Base-by-base conservation (phyloP, 2,113 vertebrate genomes). In the Paraplagusia blochii region DNA sequence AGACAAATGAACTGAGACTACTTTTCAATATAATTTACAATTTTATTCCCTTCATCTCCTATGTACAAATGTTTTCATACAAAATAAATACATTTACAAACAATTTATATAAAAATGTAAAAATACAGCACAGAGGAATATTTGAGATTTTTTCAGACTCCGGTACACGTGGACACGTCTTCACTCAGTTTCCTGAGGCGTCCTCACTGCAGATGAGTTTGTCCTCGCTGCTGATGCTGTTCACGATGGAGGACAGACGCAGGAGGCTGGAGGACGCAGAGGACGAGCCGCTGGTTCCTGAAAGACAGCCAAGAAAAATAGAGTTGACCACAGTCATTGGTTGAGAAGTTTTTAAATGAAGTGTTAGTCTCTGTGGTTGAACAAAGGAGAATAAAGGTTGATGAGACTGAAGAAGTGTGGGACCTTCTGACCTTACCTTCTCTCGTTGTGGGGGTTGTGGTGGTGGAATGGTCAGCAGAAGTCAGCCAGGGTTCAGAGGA, bases 171-270 rank as follows among this genome's bases (percentile, higher is more conserved):
- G 22, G 36, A 38, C 8, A 38, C 2, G 38, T 40, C 36, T 38
- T 2, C 36, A 38, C 48, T 81, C 44, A 89, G 69, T 90, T 88
- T 61, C 82, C 81, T 2, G 62, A 53, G 51, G 48, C 64, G 18
- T 76, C 82, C 34, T 81, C 78, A 9, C 47, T 44, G 68, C 68
- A 66, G 45, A 17, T 69, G 12, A 58, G 50, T 55, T 92, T 95
- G 16, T 97, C 93, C 33, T 94, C 92, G 0, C 85, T 95, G 66
- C 93, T 93, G 85, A 99, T 98, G 76, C 97, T 98, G 92, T 98
- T 92, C 81, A 99, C 97, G 50, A 99, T 99, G 17, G 97, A 99
- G 12, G 96, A 98, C 19, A 99, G 93, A 12, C 93, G 93, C 18
- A 94, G 93, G 12, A 98, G 95, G 77, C 97, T 98, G 81, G 93